Percentiles rank a stretch among this genome's conserved stretches.
phyloP scores from a whole-genome alignment of 2,888 invertebrate species.

The Laothoe populi region DNA sequence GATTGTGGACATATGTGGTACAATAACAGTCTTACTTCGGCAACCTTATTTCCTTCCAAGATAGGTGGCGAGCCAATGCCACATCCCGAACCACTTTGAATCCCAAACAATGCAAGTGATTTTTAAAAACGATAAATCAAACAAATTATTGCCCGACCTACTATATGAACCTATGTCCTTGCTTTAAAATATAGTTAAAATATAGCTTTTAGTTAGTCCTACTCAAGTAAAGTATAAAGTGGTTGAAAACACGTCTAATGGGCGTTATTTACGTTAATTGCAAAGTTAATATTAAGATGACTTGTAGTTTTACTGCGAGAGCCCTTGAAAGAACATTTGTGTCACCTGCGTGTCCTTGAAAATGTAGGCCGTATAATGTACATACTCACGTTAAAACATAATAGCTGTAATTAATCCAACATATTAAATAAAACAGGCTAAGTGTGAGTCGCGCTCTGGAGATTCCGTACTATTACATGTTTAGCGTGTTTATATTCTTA shows the following conservation, averaged over 20 bases:
- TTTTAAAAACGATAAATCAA: too few relatives aligned
- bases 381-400: not conserved
- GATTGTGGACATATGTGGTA: too few relatives aligned
- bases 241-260: not conserved
- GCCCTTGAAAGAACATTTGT: constrained; percentile 4
- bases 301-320: not conserved
- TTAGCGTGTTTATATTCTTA: too few relatives aligned
- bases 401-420: constrained; percentile 1
- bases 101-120: too few relatives aligned
- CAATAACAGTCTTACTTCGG: too few relatives aligned
- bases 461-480: too few relatives aligned
- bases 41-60: too few relatives aligned
- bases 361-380: not conserved
- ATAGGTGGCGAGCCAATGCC: too few relatives aligned
- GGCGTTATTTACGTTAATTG: constrained; percentile 9
- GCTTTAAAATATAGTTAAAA: not conserved
- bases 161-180: too few relatives aligned
- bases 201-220: not conserved
- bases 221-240: not conserved
- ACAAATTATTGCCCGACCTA: too few relatives aligned
- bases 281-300: constrained; percentile 29
- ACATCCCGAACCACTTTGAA: too few relatives aligned
- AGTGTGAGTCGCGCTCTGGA: not conserved
- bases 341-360: not conserved
- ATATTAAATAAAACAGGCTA: not conserved